Base-by-base conservation (phyloP, 1,140 invertebrate genomes). In the Caenorhabditis latens region DNA sequence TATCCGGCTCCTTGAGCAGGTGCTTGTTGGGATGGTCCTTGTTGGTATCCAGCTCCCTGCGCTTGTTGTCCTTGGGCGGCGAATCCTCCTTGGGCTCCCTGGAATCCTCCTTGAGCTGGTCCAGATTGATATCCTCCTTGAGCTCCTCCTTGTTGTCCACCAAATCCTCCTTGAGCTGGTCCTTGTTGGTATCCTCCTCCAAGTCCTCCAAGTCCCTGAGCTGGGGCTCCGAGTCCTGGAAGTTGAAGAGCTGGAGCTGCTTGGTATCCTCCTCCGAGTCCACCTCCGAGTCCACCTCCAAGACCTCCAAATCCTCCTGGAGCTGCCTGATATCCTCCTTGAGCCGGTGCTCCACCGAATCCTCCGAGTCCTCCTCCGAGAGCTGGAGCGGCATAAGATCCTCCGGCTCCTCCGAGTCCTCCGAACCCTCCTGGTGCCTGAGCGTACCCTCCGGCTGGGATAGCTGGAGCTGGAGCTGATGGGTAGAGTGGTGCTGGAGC, bases 241-340 rank as follows among this genome's bases (percentile, higher is more conserved):
- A 79, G 71, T 50, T 79, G 71, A 79, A 79, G 71, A 79, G 71
- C 43, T 79, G 71, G 71, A 79, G 71, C 71, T 13, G 65, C 65
- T n/a, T 71, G 65, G 65, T 71, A 71, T 43, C 65, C 65, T 43
- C 65, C 65, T 19, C 65, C 65, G 42, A 46, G 42, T 71, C 65
- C 46, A 3, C 71, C 65, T 71, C 40, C 65, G 8, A 46, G 40
- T 24, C n/a, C n/a, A 32, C n/a, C 58, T 61, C 24, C n/a, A n/a
- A 21, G 24, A 4, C 58, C 63, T 4, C 63, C 63, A 42, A 67
- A 32, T 42, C 63, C 63, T 40, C 63, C 63, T 14, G 61, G 24
- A 40, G 61, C 61, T 0, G 57, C 50, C 14, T 50, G 50, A 50
- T 50, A 50, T 32, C 21, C 58, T 63, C 58, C 58, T 63, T 63